A percentile compares a stretch with the other conserved stretches of the same genome.
Evolutionary conservation across 2,797 vertebrate genomes (phyloP).

Genomic region (Taeniopygia guttata): DNA sequence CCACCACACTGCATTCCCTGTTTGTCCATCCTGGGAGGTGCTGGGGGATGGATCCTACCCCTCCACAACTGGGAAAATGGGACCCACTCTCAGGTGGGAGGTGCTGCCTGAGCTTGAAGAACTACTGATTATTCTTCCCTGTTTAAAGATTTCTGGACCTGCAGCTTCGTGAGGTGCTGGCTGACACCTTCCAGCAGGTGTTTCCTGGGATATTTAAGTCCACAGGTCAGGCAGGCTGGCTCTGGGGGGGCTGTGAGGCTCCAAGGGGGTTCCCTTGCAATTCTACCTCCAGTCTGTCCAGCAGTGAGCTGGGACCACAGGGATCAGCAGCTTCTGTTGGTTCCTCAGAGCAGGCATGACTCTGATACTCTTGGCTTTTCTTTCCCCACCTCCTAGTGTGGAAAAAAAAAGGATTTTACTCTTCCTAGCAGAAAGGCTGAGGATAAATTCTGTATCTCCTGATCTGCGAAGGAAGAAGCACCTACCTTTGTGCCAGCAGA

Average conservation of each 20-base stretch:
- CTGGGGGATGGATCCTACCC: background rate
- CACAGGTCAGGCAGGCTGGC: background rate
- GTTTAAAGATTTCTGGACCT: background rate
- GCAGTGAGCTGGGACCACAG: rapidly evolving
- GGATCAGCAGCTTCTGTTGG: rapidly evolving
- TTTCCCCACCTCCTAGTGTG: background rate
- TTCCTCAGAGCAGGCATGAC: rapidly evolving
- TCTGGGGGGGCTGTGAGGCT: background rate
- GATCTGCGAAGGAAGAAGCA: background rate
- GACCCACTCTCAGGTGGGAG: rapidly evolving
- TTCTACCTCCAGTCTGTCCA: rapidly evolving
- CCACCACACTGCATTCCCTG: background rate
- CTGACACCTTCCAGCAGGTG: constrained; percentile 8
- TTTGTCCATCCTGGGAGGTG: background rate
- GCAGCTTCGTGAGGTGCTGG: background rate
- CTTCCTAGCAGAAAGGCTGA: background rate
- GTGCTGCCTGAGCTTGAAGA: background rate
- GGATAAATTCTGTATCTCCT: background rate
- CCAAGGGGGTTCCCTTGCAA: background rate
- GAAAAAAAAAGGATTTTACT: background rate
- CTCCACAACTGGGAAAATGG: background rate
- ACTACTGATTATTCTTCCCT: background rate
- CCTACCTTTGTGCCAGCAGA: background rate
- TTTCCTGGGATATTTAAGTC: background rate
- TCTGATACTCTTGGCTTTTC: too few relatives aligned